phyloP scores from a whole-genome alignment of 2,113 vertebrate species.

The Baryphthengus martii region DNA sequence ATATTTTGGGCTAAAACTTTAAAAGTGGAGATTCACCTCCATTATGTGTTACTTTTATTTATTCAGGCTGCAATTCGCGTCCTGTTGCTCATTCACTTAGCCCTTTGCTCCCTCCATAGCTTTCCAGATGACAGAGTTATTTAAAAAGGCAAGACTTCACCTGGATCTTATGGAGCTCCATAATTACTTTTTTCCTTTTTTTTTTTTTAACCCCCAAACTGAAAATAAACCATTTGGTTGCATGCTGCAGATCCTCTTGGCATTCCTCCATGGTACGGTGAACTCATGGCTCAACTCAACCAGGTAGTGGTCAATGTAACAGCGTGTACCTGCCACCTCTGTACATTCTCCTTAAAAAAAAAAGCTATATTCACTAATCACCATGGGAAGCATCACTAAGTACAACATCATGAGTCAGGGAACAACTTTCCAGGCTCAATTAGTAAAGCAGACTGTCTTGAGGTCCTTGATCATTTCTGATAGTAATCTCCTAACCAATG shows the following conservation, averaged over 20 bases:
- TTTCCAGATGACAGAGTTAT: neutral
- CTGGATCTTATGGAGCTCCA: neutral
- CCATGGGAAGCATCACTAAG: neutral
- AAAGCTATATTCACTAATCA: neutral
- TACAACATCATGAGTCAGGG: neutral
- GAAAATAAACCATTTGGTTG: neutral
- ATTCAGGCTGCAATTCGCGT: neutral
- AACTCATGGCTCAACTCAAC: fast-evolving
- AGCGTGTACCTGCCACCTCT: neutral
- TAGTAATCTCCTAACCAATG: neutral
- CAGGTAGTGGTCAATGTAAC: neutral
- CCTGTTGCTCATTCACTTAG: neutral
- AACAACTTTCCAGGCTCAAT: neutral
- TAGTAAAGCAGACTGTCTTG: neutral
- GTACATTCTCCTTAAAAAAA: neutral
- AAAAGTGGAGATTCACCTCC: neutral
- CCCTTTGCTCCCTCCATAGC: neutral
- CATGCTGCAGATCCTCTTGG: neutral
- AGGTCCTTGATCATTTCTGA: neutral
- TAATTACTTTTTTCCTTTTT: neutral
- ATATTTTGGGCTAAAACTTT: neutral
- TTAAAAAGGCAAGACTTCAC: neutral
- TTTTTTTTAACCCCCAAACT: neutral
- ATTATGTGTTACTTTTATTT: neutral
- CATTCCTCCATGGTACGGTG: neutral